Percentiles rank a stretch among this genome's conserved stretches.
Evolutionary conservation across 30 jellyfish, hydroid and myxozoan species (phyloP).

Genomic region (Aurelia sp.): DNA sequence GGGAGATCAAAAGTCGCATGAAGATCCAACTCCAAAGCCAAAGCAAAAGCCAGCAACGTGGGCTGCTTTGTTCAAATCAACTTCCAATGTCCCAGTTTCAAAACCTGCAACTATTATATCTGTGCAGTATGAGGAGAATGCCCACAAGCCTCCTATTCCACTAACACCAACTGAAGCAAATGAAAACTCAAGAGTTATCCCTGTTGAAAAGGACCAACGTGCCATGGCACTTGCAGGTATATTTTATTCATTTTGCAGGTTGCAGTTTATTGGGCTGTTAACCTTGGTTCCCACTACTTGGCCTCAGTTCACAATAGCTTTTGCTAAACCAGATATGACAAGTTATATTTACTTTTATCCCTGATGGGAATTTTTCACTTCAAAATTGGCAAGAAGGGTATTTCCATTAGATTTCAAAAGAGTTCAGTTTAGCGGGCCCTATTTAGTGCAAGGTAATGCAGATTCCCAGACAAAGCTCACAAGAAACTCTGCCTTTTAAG

Average conservation of each 20-base stretch:
- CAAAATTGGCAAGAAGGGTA: no score
- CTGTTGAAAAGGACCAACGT: conserved; percentile 44
- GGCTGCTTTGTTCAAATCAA: conserved; percentile 71
- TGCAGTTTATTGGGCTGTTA: no score
- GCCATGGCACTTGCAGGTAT: conserved; percentile 73
- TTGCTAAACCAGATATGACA: no score
- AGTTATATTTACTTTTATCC: no score
- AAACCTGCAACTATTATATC: conserved; percentile 28
- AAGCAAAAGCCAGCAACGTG: conserved; percentile 56
- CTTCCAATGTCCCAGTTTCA: neutral
- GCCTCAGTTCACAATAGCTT: no score
- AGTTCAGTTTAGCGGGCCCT: no score
- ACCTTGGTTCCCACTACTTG: no score
- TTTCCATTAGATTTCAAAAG: no score
- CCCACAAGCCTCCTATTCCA: neutral
- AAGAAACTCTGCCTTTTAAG: no score
- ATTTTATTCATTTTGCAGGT: neutral
- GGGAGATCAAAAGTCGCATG: neutral
- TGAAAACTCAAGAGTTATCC: neutral
- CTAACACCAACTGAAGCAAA: neutral
- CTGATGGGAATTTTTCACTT: no score
- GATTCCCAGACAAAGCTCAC: no score
- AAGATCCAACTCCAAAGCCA: neutral
- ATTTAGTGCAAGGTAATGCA: no score
- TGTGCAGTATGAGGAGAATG: conserved; percentile 40